Percentiles rank a stretch among this genome's conserved stretches.
Conservation (phyloP, 2,888 invertebrate genomes). For the Pristionchus exspectatus region DNA sequence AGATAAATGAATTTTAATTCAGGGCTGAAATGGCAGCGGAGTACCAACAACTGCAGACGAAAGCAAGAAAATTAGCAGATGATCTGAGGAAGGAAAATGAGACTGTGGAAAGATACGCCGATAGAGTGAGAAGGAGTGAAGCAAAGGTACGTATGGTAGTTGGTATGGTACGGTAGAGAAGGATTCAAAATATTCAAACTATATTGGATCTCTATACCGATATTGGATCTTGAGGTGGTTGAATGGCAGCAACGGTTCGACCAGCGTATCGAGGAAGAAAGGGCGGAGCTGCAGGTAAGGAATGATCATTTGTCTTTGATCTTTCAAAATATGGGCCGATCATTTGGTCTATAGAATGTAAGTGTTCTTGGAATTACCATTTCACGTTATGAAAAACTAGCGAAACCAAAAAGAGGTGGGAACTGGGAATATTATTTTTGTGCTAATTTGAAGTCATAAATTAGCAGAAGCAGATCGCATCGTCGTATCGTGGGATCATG, state of each 20-base stretch:
- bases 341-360: neutral
- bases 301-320: neutral
- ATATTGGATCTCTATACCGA: too few relatives aligned
- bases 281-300: slow-evolving; percentile 37
- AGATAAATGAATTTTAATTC: neutral
- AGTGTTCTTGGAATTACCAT: too few relatives aligned
- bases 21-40: neutral
- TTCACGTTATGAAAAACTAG: too few relatives aligned
- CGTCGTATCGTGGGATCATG: neutral
- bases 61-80: neutral
- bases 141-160: neutral
- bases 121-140: slow-evolving; percentile 18
- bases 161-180: neutral
- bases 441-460: neutral
- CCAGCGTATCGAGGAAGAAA: neutral
- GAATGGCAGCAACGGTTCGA: slow-evolving; percentile 32
- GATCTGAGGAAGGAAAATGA: neutral
- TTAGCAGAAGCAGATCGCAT: neutral
- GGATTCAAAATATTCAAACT: too few relatives aligned
- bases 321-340: neutral
- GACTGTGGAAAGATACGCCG: neutral
- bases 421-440: too few relatives aligned
- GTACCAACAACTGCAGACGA: neutral
- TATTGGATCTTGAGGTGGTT: neutral
- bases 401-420: too few relatives aligned